Evolutionary conservation across 2,888 invertebrate genomes (phyloP).

Genomic region (Pseudanteris insignis): DNA sequence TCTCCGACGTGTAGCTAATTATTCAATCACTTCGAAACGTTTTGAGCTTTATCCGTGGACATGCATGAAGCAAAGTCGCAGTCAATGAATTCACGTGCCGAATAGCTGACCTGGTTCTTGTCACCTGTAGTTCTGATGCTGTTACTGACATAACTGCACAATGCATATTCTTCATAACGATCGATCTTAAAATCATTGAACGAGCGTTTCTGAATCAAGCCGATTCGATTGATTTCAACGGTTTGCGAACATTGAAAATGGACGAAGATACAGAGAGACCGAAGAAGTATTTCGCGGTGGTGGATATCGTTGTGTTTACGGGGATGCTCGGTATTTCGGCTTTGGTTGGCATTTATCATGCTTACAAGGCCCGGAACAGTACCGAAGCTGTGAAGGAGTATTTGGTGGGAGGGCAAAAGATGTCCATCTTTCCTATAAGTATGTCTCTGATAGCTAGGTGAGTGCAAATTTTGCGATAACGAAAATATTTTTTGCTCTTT

Average conservation of each 20-base stretch:
- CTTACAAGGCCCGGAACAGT: conserved; percentile 75
- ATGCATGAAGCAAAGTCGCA: conserved; percentile 30
- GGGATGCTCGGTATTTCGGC: conserved; percentile 74
- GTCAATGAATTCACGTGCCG: conserved; percentile 27
- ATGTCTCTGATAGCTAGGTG: conserved; percentile 83
- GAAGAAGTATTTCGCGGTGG: conserved; percentile 68
- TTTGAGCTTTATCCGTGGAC: conserved; percentile 48
- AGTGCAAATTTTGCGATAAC: conserved; percentile 23
- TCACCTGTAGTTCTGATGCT: conserved; percentile 16
- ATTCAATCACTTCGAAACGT: conserved; percentile 59
- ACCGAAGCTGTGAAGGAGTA: conserved; percentile 78
- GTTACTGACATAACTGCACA: conserved; percentile 2
- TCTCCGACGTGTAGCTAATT: conserved; percentile 50
- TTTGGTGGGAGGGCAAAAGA: conserved; percentile 78
- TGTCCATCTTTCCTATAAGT: conserved; percentile 82
- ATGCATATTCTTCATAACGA: too few species aligned
- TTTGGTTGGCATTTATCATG: conserved; percentile 76
- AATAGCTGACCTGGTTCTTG: conserved; percentile 23
- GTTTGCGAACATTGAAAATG: conserved; percentile 6
- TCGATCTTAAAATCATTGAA: too few species aligned
- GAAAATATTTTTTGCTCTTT: neutral
- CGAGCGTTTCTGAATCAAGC: too few species aligned
- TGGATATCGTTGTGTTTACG: conserved; percentile 76
- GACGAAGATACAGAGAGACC: conserved; percentile 24
- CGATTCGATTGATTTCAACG: neutral